phyloP scores from a whole-genome alignment of 2,888 invertebrate species.

The Drosophila mulleri region DNA sequence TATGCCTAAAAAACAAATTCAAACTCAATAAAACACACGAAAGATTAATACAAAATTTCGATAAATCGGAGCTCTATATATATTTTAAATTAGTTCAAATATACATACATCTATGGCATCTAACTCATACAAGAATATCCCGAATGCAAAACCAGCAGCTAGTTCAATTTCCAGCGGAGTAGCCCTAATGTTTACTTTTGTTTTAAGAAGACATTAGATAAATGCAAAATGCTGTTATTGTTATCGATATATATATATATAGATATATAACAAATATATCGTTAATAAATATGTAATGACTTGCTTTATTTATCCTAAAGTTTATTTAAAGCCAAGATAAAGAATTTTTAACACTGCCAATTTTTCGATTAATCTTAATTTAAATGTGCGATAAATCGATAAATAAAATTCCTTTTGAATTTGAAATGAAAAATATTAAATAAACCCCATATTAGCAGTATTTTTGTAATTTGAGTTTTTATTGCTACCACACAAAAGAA shows the following conservation, averaged over 20 bases:
- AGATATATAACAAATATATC: conserved; percentile 28
- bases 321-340: conserved; percentile 17
- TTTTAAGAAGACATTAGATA: conserved; percentile 13
- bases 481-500: conserved; percentile 3
- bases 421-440: not conserved
- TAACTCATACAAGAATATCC: conserved; percentile 15
- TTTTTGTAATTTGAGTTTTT: conserved; percentile 5
- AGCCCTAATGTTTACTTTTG: conserved; percentile 10
- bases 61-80: conserved; percentile 49
- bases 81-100: conserved; percentile 72
- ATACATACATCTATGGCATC: conserved; percentile 32
- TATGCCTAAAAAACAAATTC: conserved; percentile 29
- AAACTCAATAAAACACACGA: conserved; percentile 20
- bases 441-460: conserved; percentile 9
- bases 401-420: conserved; percentile 23
- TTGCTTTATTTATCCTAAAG: conserved; percentile 21
- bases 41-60: conserved; percentile 21
- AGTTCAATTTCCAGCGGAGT: conserved; percentile 34
- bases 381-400: conserved; percentile 19
- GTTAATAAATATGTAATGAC: conserved; percentile 18
- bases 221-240: conserved; percentile 51
- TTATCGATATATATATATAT: conserved; percentile 45
- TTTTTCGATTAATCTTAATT: conserved; percentile 30
- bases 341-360: conserved; percentile 54
- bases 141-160: conserved; percentile 16